Conservation (phyloP, 1,140 invertebrate genomes). For the Drosophila lacteicornis region DNA sequence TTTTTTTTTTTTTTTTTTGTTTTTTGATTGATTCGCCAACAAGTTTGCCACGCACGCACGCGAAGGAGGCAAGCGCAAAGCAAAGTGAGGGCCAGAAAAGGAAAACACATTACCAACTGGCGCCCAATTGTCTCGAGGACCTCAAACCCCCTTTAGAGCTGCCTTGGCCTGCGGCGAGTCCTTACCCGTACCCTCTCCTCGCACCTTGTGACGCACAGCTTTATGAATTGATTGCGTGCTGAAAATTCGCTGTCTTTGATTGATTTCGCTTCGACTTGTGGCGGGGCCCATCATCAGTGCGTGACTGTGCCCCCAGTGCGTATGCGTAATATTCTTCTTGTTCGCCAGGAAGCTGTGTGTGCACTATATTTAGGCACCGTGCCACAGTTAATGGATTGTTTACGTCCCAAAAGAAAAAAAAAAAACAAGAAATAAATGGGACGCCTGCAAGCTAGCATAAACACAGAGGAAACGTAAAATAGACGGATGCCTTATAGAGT, state of each 20-base stretch:
- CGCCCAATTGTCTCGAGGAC: constrained; percentile 64
- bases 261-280: constrained; percentile 64
- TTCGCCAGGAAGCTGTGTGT: constrained; percentile 49
- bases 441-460: constrained; percentile 12
- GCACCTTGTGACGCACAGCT: constrained; percentile 55
- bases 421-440: background rate
- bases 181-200: constrained; percentile 9
- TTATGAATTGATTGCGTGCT: constrained; percentile 74
- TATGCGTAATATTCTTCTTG: constrained; percentile 47
- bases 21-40: constrained; percentile 69
- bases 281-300: constrained; percentile 9
- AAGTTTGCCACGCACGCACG: constrained; percentile 28
- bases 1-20: background rate
- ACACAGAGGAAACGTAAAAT: constrained; percentile 3
- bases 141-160: constrained; percentile 26
- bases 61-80: no score
- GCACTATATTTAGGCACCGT: constrained; percentile 54
- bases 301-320: constrained; percentile 21
- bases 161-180: constrained; percentile 13
- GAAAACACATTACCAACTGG: constrained; percentile 42
- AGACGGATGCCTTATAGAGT: background rate
- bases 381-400: constrained; percentile 55
- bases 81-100: background rate
- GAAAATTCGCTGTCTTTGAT: constrained; percentile 70
- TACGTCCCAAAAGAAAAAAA: constrained; percentile 8